Evolutionary conservation across 2,797 vertebrate genomes (phyloP).

Genomic region (Dryobates pubescens): DNA sequence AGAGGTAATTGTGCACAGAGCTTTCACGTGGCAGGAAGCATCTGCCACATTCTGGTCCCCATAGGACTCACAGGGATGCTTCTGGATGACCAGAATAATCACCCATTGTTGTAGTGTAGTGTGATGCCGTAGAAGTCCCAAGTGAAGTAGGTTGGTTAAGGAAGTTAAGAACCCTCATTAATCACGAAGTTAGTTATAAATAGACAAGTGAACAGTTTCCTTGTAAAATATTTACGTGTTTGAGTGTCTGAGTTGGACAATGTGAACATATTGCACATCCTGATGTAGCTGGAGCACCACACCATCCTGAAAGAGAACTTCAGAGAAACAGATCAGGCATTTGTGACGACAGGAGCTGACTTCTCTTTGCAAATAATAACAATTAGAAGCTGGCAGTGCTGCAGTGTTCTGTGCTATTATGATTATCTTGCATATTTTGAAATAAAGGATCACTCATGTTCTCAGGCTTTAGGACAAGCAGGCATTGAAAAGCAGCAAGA

Average conservation of each 20-base stretch:
- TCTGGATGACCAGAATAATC: not conserved
- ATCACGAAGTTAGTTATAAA: not conserved
- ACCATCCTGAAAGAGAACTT: not conserved
- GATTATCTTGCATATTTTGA: not conserved
- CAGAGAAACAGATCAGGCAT: not conserved
- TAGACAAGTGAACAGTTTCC: not conserved
- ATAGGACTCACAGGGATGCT: not conserved
- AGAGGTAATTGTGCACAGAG: not conserved
- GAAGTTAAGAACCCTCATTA: slow-evolving; percentile 21
- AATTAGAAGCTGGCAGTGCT: not conserved
- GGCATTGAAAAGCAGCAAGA: not conserved
- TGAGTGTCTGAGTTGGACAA: not conserved
- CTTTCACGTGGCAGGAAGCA: not conserved
- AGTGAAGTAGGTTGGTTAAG: not conserved
- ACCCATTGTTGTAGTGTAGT: not conserved
- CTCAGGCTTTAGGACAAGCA: not conserved
- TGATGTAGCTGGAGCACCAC: not conserved
- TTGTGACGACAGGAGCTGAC: not conserved
- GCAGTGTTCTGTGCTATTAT: not conserved
- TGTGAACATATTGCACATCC: not conserved
- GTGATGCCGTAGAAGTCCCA: not conserved
- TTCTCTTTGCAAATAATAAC: not conserved
- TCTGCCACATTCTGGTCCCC: not conserved
- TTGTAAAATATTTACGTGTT: not conserved
- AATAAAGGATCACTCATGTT: not conserved